Base-by-base conservation (phyloP, 2,888 invertebrate genomes). In the Geotrupes spiniger region DNA sequence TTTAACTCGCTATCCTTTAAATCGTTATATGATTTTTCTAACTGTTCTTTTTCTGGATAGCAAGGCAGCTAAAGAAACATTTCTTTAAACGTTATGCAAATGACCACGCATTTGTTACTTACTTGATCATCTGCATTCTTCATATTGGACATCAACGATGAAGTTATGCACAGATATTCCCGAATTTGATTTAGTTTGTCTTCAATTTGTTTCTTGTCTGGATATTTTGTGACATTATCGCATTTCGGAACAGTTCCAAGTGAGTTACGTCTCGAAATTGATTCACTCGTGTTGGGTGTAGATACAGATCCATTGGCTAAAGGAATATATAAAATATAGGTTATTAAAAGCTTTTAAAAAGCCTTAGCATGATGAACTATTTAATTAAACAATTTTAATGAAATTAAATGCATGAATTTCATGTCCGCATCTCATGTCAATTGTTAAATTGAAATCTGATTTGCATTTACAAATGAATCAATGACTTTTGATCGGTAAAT, bases 111-210 rank as follows among this genome's bases (percentile, higher is more conserved):
- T 36, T 42, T 39, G 38, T 36, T 37, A 69, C 71, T 71, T 72
- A 85, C 85, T 75, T 84, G 83, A 70, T 85, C 85, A 62, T 82
- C 83, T 25, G 67, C 63, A 8, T 82, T 82, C 59, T 82, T 79
- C 75, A 86, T 80, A 28, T 82, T 83, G 46, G 83, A 82, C 68
- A 87, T 85, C 54, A 87, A 76, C 1, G 82, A 80, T 16, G 83
- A 80, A 3, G 85, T 87, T 27, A 85, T 82, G 62, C 81, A 77
- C 52, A 87, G 84, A 65, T 86, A 87, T 64, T 87, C 87, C 39
- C 84, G 74, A 54, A 87, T 87, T 71, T 87, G 85, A 49, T 81
- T 81, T 11, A 87, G 74, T 38, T 85, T 78, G 25, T 81, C 80
- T 62, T 86, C 84, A 29, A 87, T 84, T 42, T 85, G 82, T 14